Conservation (phyloP, 53 echinoderm and acorn worm genomes). For the Henricia sp. region DNA sequence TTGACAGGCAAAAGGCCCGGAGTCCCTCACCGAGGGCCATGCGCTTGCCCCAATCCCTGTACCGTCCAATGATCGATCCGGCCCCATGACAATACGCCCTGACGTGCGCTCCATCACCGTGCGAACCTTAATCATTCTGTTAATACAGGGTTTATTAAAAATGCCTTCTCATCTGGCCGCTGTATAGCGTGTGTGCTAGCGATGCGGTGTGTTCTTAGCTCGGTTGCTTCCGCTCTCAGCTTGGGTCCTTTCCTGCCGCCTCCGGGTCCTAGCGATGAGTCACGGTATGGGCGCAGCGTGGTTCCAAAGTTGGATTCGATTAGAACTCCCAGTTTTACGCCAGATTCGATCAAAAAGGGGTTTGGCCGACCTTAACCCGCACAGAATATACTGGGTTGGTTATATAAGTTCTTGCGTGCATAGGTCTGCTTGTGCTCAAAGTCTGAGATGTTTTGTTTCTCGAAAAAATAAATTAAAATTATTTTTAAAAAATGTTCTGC, state of each 20-base stretch:
- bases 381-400: no score
- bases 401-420: no score
- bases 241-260: neutral
- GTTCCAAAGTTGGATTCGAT: no score
- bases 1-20: constrained; percentile 9
- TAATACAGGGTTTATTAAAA: neutral
- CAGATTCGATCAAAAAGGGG: no score
- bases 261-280: constrained; percentile 15
- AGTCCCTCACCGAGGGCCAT: constrained; percentile 25
- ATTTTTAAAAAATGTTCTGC: no score
- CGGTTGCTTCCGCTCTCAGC: constrained; percentile 33
- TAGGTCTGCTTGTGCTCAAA: no score
- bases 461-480: no score
- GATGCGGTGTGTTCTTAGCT: constrained; percentile 13
- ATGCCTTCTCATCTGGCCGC: neutral
- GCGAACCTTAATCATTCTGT: neutral
- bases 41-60: constrained; percentile 13
- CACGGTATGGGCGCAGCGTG: constrained; percentile 38
- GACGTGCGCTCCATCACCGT: constrained; percentile 20
- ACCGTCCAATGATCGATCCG: constrained; percentile 32
- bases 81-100: constrained; percentile 22
- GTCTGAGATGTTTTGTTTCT: no score
- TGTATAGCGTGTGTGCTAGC: neutral
- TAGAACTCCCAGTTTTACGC: no score
- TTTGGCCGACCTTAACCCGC: no score